Percentiles rank a stretch among this genome's conserved stretches.
Evolutionary conservation across 2,113 vertebrate genomes (phyloP).

Genomic region (Puffinus mauretanicus): DNA sequence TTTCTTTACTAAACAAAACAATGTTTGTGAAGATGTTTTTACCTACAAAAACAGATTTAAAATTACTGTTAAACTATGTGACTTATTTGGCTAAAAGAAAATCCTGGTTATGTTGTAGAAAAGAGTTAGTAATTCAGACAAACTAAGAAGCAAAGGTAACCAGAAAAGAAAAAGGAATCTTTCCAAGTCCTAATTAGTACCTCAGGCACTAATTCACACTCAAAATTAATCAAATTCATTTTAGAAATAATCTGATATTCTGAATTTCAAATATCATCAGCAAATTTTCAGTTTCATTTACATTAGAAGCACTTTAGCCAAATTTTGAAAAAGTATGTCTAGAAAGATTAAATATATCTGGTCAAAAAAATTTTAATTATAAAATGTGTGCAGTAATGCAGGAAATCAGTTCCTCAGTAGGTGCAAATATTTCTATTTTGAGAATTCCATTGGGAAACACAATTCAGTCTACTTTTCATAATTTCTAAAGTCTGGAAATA

Average conservation of each 20-base stretch:
- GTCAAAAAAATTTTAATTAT: neutral
- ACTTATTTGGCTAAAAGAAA: neutral
- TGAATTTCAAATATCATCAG: neutral
- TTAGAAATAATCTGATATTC: neutral
- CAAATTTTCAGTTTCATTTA: neutral
- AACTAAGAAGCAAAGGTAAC: neutral
- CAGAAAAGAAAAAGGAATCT: neutral
- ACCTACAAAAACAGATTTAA: neutral
- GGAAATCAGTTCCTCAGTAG: neutral
- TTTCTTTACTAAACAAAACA: neutral
- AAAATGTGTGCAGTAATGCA: neutral
- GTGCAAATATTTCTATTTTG: neutral
- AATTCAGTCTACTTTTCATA: neutral
- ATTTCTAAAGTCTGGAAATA: neutral
- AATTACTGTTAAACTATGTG: neutral
- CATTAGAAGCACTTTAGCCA: neutral
- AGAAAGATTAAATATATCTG: neutral
- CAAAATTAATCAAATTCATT: neutral
- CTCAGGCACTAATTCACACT: neutral
- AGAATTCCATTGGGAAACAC: neutral
- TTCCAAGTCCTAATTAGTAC: neutral
- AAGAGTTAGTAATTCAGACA: neutral
- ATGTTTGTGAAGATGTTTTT: neutral
- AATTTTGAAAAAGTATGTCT: neutral
- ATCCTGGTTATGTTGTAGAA: neutral